Evolutionary conservation across 2,888 invertebrate species (phyloP), one percentile per base, ranked within the genome.

Genomic region (Apoda limacodes): DNA sequence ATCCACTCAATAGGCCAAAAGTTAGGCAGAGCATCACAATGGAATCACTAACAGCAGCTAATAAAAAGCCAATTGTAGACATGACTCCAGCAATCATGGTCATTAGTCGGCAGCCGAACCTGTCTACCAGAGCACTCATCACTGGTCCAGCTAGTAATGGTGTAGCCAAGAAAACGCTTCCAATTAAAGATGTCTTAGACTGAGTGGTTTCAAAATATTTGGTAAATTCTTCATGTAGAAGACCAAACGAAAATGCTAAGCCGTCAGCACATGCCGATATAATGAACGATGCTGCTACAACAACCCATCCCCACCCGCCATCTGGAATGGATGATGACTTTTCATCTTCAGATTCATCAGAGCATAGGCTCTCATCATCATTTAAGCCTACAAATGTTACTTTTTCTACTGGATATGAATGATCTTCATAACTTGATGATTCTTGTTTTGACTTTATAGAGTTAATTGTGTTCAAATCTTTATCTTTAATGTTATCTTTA

Each of bases 261-360:
- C 97, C 97, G 60, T 97, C 97, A 21, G 94, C 93, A 32, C 97
- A 89, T 45, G 93, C 85, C 20, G 93, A 92, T n/a, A 93, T 87
- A 13, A 93, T 60, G 43, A 97, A 86, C 0, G 94, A 91, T 4
- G 94, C 86, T 7, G 88, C 70, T 0, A 97, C 95, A 0, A 97
- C 90, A 15, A 93, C 85, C 94, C 94, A 95, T 1, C 93, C 93
- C 88, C 90, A 93, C 1, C 92, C 93, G 0, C 92, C 92, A 46
- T 93, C 92, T 0, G 92, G 92, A 14, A 88, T 85, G 5, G 84
- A 82, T 0, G 86, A 84, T 25, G 84, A 66, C 66, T 78, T 48
- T 22, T 62, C 50, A 9, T 58, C 63, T 7, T 52, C 58, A 2
- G 48, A 45, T 6, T 67, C 66, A 11, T 72, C 69, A 2, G 76